Percentiles rank a stretch among this genome's conserved stretches.
These are phyloP conservation scores for Saccostrea glomerata DNA, from an alignment of 1,140 invertebrate genomes.

Conservation along the genomic window DNA sequence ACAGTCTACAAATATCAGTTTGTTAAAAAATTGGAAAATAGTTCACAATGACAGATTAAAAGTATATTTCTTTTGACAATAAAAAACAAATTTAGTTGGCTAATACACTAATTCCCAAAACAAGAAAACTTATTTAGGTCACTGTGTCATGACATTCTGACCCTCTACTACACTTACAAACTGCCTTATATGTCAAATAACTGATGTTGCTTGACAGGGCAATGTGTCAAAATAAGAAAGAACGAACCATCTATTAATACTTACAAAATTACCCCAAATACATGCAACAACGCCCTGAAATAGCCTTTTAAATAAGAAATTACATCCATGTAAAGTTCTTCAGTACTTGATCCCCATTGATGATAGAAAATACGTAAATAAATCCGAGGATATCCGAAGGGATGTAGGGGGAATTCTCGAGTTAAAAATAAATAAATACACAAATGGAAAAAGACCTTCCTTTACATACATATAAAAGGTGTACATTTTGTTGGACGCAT, in stretches of 20 bases:
- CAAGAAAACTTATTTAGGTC: constrained; percentile 20
- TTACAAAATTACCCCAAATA: background rate
- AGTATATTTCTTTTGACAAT: too few species aligned
- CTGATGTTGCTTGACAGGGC: background rate
- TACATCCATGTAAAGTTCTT: constrained; percentile 13
- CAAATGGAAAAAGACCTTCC: background rate
- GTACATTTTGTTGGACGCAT: background rate
- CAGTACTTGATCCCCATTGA: background rate
- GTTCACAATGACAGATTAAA: too few species aligned
- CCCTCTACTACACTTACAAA: background rate
- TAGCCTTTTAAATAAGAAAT: constrained; percentile 25
- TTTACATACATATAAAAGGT: background rate
- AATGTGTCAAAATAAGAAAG: background rate
- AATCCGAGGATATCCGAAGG: constrained; percentile 14
- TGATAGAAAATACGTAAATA: background rate
- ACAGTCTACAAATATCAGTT: too few species aligned
- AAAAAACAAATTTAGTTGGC: too few species aligned
- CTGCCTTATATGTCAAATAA: background rate
- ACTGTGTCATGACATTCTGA: background rate
- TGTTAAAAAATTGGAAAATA: too few species aligned
- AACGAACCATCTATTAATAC: background rate
- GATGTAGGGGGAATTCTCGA: background rate
- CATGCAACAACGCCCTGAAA: background rate
- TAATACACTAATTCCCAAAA: too few species aligned
- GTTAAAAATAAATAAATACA: constrained; percentile 21